Base-by-base conservation (phyloP, 2,797 vertebrate genomes). In the Stomatorhinus walkeri region DNA sequence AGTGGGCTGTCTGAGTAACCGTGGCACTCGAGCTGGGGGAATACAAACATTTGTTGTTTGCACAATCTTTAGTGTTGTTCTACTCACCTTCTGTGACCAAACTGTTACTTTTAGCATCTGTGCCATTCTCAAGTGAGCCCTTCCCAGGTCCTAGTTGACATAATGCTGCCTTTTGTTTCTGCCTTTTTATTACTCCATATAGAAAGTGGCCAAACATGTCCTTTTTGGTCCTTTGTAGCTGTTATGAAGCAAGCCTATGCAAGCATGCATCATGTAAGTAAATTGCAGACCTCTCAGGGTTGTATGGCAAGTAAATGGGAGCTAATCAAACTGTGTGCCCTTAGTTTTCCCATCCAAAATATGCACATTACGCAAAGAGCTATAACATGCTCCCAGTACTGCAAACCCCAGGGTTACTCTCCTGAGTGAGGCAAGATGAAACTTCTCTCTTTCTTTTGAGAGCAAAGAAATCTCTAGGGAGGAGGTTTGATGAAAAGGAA, bases 381-480 rank as follows among this genome's bases (percentile, higher is more conserved):
- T 43, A 14, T 43, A 43, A 79, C 14, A 1, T 40, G 6, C 16
- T n/a, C 14, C 36, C 72, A 40, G 36, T 19, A 79, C 36, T 40
- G 72, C 16, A 43, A 16, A 43, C 72, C 7, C 6, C n/a, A 16
- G 19, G 72, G 72, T 43, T 43, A n/a, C 36, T 79, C 72, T 79
- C 36, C 36, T 79, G 36, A 79, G 36, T 79, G 72, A n/a, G 2
- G 36, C 72, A 43, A 51, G 46, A 84, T 28, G 81, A 51, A n/a
- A 85, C 81, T 84, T 46, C 43, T 9, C 46, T 24, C 5, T 84
- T 85, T 51, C 81, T 46, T 48, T 46, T 24, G 46, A 85, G 81
- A 92, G 93, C 92, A 90, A 36, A 79, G 92, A 93, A 92, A 93
- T 90, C 91, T 90, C 88, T 90, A 88, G 91, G 91, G 81, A 90